Conservation (phyloP, 2,888 invertebrate species). For the Dynastes maya region DNA sequence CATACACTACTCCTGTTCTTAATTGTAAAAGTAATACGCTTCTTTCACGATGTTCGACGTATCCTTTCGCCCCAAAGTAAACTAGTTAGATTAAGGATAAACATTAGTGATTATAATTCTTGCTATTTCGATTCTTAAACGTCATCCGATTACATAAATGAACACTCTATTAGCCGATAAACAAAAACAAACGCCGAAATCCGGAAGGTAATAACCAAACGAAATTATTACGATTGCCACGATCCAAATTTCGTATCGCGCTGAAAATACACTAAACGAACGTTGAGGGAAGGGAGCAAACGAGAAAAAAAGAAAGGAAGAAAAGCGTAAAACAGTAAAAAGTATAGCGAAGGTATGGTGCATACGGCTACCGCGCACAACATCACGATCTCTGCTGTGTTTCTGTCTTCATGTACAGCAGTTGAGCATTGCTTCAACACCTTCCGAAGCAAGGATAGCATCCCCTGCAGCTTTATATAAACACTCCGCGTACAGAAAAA, state of each 20-base stretch:
- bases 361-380: too few relatives aligned
- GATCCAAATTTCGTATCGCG: slow-evolving; percentile 8
- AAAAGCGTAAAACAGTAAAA: neutral
- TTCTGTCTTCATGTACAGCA: slow-evolving; percentile 60
- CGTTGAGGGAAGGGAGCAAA: neutral
- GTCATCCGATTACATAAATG: slow-evolving; percentile 20
- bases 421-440: slow-evolving; percentile 62
- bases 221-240: slow-evolving; percentile 20
- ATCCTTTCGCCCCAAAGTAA: too few relatives aligned
- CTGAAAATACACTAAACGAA: slow-evolving; percentile 1
- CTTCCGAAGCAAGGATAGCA: slow-evolving; percentile 62
- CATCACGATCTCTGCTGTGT: slow-evolving; percentile 58
- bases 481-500: slow-evolving; percentile 56
- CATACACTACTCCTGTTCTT: too few relatives aligned
- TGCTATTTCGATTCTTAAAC: slow-evolving; percentile 10
- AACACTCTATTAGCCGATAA: slow-evolving; percentile 12
- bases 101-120: slow-evolving; percentile 1
- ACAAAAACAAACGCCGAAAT: slow-evolving; percentile 21
- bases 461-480: slow-evolving; percentile 61
- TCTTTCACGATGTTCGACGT: too few relatives aligned
- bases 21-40: too few relatives aligned
- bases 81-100: neutral
- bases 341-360: neutral
- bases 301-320: neutral
- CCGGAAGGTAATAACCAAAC: slow-evolving; percentile 14